Evolutionary conservation across 2,888 invertebrate species (phyloP), one percentile per base, ranked within the genome.

Genomic region (Lordiphosa andalusiaca): DNA sequence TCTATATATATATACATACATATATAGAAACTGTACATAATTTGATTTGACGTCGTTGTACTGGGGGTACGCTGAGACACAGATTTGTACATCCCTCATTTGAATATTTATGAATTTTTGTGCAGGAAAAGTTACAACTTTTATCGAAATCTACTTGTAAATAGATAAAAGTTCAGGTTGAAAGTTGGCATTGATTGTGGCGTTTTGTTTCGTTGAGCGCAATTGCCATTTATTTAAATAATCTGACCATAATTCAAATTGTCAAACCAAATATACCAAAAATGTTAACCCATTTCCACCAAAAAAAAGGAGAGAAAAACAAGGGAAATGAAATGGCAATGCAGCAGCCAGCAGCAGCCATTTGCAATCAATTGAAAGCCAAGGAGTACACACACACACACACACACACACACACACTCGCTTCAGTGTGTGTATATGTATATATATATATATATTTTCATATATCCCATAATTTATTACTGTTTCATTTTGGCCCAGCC

Each of bases 171-270:
- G 6, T 30, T 44, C 33, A 16, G 33, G 44, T 33, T 30, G 30
- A 7, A 30, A 44, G 33, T 44, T 44, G 30, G 44, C 44, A 33
- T 44, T 44, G 44, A 60, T 49, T 59, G 7, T 9, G 30, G 9
- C 9, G 30, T 36, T 19, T 38, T 59, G 59, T 12, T 16, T 16
- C 16, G 16, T 1, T 16, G 16, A 16, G 40, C 40, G 48, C 48
- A 47, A 69, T 58, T 63, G 58, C 60, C 59, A 73, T 76, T 68
- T 73, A 84, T 76, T 84, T 77, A 60, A 84, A 81, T 77, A 77
- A 76, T 84, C 76, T 73, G 54, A 71, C 68, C 53, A 84, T 77
- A 77, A 61, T 66, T 84, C 84, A 84, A 77, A 76, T 60, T 49
- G 65, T 58, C 75, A 40, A 53, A 38, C 9, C 41, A 21, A 36